Evolutionary conservation across 2,113 vertebrate species (phyloP), one percentile per base, ranked within the genome.

Genomic region (Aphelocoma coerulescens): DNA sequence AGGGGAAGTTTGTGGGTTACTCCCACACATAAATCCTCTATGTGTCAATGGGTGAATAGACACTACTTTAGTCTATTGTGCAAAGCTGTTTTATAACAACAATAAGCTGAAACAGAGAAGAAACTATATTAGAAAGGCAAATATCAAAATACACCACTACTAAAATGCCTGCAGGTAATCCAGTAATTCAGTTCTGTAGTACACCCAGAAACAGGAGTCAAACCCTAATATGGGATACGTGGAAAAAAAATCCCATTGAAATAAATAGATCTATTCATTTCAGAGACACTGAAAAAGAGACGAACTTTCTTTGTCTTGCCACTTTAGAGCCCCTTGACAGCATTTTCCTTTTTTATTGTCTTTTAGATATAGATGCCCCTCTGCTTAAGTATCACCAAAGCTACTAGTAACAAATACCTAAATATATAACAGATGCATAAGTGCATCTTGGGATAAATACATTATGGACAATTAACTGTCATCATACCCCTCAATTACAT

Each of bases 391-490:
- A 97, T 95, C 92, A 95, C 75, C 90, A 94, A 97, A 97, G 95
- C 91, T 95, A 89, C 88, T 88, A 96, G 95, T 88, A 97, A 97
- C 92, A 97, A 97, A 98, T 89, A 96, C 85, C 85, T 96, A 97
- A 96, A 96, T 96, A 97, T 96, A 96, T 91, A 97, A 93, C 97
- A 98, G 97, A 98, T 98, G 96, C 91, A 18, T 97, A 97, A 96
- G 86, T 96, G 96, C 82, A 97, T 94, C 94, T 97, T 96, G 96
- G 97, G 97, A 97, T 96, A 97, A 97, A 98, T 96, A 97, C 95
- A 98, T 97, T 97, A 97, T 97, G 97, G 97, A 97, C 97, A 98
- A 97, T 98, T 98, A 97, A 97, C 96, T 96, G 95, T 93, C 97
- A 96, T 97, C 95, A 95, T 96, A 89, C 72, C 94, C 77, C 62